These are phyloP conservation scores for Chironomus tentans DNA, from an alignment of 2,888 invertebrate genomes.

Conservation along the genomic window DNA sequence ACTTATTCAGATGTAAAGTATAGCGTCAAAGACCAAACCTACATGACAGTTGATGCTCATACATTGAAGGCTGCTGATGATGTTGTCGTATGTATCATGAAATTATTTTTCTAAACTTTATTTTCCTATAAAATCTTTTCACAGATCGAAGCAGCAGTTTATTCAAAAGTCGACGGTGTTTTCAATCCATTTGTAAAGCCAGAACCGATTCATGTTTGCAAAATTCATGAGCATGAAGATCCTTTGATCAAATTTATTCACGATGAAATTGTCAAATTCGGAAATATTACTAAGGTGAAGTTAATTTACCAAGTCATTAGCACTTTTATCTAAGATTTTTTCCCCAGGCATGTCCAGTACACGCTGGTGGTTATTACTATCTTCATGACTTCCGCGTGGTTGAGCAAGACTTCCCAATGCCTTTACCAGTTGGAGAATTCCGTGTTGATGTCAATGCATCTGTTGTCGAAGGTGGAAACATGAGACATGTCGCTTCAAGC, in stretches of 20 bases:
- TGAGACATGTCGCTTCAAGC: background rate
- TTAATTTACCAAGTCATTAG: too few species aligned
- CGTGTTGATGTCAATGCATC: constrained; percentile 17
- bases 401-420: background rate
- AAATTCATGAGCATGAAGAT: constrained; percentile 17
- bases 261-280: constrained; percentile 4
- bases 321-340: too few species aligned
- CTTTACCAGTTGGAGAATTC: constrained; percentile 12
- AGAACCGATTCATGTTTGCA: constrained; percentile 8
- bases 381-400: background rate
- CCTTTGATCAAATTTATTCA: constrained; percentile 9
- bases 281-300: constrained; percentile 11
- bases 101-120: background rate
- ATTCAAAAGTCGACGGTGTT: constrained; percentile 1
- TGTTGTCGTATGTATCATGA: background rate
- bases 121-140: too few species aligned
- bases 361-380: background rate
- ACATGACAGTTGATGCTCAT: background rate
- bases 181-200: constrained; percentile 5
- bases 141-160: constrained; percentile 9
- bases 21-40: background rate
- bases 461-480: background rate
- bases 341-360: constrained; percentile 5
- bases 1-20: background rate
- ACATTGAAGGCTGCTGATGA: background rate